These are phyloP conservation scores for Cepphus grylle DNA, from an alignment of 2,113 vertebrate species.

Conservation along the genomic window DNA sequence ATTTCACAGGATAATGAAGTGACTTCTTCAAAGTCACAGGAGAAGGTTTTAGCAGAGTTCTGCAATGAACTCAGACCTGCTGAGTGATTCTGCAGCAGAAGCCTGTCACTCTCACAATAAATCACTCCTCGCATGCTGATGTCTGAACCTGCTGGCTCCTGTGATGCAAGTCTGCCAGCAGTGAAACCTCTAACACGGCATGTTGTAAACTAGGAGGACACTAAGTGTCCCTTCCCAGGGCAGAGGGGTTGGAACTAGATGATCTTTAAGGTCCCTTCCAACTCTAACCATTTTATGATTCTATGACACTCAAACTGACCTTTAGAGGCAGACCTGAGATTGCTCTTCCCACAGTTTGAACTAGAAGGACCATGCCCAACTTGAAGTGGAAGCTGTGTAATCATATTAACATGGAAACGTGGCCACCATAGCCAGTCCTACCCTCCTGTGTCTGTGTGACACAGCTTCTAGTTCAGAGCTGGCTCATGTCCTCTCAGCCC, in stretches of 20 bases:
- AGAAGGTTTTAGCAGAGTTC: background rate
- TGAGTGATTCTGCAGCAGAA: background rate
- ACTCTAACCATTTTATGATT: background rate
- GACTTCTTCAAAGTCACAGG: background rate
- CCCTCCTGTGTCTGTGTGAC: background rate
- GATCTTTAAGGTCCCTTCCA: background rate
- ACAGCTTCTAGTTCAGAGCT: background rate
- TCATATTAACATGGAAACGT: background rate
- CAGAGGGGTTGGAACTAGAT: background rate
- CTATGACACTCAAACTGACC: background rate
- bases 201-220: background rate
- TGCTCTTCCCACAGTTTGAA: background rate
- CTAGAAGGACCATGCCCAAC: background rate
- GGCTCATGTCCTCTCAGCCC: background rate
- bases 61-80: background rate
- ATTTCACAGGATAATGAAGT: background rate
- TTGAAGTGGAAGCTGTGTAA: background rate
- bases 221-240: background rate
- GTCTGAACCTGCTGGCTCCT: background rate
- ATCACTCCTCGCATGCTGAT: background rate
- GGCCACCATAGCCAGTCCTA: background rate
- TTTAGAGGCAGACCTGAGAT: background rate
- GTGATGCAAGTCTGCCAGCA: background rate
- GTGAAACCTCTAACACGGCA: background rate
- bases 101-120: background rate